Evolutionary conservation across 23 tunicate species (phyloP).

Genomic region (Phallusia fumigata): DNA sequence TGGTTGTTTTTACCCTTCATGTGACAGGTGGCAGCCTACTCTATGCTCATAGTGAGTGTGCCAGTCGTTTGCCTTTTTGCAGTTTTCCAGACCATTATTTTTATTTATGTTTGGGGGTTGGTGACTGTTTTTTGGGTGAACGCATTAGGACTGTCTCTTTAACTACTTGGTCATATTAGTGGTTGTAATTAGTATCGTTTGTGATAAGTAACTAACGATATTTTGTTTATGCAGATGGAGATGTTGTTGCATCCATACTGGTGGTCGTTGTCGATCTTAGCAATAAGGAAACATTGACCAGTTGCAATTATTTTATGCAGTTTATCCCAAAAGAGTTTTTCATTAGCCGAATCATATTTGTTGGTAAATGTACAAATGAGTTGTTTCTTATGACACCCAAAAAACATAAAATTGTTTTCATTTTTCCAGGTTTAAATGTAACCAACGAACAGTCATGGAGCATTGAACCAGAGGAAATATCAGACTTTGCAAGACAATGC

Average conservation of each 20-base stretch:
- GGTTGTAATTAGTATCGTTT: no score
- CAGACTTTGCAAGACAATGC: slow-evolving; percentile 20
- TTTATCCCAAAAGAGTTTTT: slow-evolving; percentile 29
- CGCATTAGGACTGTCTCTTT: no score
- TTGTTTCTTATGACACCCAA: no score
- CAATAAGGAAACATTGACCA: slow-evolving; percentile 30
- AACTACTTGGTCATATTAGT: no score
- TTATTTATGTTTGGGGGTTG: no score
- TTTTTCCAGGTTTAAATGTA: slow-evolving; percentile 29
- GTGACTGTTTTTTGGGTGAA: no score
- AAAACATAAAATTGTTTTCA: neutral
- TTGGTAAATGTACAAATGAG: slow-evolving; percentile 3
- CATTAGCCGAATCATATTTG: slow-evolving; percentile 26
- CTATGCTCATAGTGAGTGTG: no score
- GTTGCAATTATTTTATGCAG: neutral
- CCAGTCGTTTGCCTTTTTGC: no score
- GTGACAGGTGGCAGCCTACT: no score
- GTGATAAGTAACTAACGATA: no score
- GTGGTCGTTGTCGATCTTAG: slow-evolving; percentile 29
- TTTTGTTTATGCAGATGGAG: neutral
- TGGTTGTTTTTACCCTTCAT: neutral
- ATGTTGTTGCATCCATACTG: slow-evolving; percentile 17
- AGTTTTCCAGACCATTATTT: no score
- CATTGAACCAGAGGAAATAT: slow-evolving; percentile 28
- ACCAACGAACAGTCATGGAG: slow-evolving; percentile 26